Conservation (phyloP, 2,797 vertebrate genomes). For the Poecile montanus region DNA sequence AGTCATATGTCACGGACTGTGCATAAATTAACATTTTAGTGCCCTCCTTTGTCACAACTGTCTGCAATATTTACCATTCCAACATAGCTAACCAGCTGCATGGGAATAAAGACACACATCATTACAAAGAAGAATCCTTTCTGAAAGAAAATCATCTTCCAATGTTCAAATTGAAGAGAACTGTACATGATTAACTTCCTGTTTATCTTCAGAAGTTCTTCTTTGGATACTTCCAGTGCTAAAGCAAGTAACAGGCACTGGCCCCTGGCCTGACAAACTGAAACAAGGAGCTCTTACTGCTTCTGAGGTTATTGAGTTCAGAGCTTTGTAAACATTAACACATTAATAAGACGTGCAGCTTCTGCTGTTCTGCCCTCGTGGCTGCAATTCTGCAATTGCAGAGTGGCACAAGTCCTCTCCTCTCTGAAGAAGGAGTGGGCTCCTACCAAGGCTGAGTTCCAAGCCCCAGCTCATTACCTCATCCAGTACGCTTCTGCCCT, state of each 20-base stretch:
- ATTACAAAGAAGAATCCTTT: background rate
- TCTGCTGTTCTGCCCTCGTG: background rate
- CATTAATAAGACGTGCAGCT: background rate
- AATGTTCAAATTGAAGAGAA: background rate
- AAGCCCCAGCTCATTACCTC: background rate
- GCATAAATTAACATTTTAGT: background rate
- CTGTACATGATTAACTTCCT: background rate
- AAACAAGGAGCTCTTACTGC: background rate
- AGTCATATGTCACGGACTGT: background rate
- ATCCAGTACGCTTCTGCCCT: background rate
- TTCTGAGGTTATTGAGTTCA: background rate
- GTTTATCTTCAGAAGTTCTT: background rate
- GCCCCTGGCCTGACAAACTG: background rate
- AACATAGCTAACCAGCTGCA: background rate
- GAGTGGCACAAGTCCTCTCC: background rate
- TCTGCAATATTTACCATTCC: background rate
- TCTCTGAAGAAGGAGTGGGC: background rate
- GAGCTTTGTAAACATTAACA: constrained; percentile 50
- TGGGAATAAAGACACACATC: background rate
- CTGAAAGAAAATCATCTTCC: background rate
- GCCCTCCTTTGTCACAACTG: background rate
- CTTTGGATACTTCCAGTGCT: background rate
- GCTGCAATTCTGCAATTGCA: background rate
- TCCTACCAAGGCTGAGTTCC: background rate
- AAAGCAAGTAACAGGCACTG: background rate